Percentiles rank a stretch among this genome's conserved stretches.
phyloP scores from a whole-genome alignment of 2,113 vertebrate species.

The human region DNA sequence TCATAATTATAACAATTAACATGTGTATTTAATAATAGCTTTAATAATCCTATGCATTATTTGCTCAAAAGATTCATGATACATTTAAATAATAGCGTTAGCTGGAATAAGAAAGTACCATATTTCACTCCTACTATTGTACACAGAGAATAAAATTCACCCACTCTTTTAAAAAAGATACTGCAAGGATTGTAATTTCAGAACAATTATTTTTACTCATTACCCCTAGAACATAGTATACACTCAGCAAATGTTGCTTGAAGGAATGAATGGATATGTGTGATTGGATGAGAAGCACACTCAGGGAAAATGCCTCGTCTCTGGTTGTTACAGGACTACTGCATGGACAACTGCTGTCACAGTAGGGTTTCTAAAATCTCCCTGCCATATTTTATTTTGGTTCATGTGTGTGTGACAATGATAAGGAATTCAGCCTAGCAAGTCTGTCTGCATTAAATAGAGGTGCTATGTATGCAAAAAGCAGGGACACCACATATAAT shows the following conservation, averaged over 20 bases:
- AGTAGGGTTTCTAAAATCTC: constrained; percentile 64
- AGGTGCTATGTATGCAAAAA: not conserved
- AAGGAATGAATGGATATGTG: constrained; percentile 6
- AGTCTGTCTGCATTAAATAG: not conserved
- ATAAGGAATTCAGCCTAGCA: constrained; percentile 4
- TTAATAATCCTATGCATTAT: not conserved
- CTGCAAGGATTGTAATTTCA: constrained; percentile 52
- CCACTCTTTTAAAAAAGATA: constrained; percentile 64
- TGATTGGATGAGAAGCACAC: constrained; percentile 57
- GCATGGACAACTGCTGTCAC: constrained; percentile 74
- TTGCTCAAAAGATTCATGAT: constrained; percentile 8
- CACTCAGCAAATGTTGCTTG: not conserved
- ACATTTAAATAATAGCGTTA: constrained; percentile 1
- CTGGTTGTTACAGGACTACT: constrained; percentile 19
- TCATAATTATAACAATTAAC: constrained; percentile 50
- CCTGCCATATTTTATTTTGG: constrained; percentile 67
- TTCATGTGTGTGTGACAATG: not conserved
- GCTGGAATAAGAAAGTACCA: not conserved
- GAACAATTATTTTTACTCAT: not conserved
- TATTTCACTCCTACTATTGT: not conserved
- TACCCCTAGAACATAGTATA: not conserved
- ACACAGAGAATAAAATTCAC: not conserved
- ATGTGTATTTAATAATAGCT: constrained; percentile 52
- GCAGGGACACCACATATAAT: not conserved
- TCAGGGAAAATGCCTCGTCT: constrained; percentile 69